phyloP scores from a whole-genome alignment of 2,888 invertebrate species.

The Lithophane leautieri region DNA sequence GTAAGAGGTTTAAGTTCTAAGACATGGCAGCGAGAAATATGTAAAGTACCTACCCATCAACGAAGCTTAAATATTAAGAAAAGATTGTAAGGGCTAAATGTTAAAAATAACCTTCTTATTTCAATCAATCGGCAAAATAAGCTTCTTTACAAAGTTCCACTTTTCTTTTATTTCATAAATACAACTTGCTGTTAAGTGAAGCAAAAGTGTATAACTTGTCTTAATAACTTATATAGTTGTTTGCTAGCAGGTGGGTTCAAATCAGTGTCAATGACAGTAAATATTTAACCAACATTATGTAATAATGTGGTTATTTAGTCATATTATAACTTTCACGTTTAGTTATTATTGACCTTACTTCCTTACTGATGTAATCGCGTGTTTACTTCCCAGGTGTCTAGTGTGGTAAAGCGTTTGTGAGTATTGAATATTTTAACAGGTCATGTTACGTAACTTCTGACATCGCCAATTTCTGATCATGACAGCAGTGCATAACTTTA shows the following conservation, averaged over 20 bases:
- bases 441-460: constrained; percentile 9
- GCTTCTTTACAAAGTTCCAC: not conserved
- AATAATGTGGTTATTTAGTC: not conserved
- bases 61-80: not conserved
- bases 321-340: not conserved
- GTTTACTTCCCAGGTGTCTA: not conserved
- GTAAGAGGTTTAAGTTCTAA: not conserved
- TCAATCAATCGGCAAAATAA: not conserved
- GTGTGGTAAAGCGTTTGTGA: not conserved
- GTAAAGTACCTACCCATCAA: not conserved
- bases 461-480: not conserved
- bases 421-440: constrained; percentile 6
- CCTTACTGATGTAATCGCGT: not conserved
- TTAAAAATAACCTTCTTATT: not conserved
- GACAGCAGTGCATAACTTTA: not conserved
- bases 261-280: not conserved
- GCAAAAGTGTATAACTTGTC: not conserved
- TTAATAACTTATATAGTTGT: not conserved
- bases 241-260: not conserved
- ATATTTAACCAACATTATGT: not conserved
- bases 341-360: not conserved
- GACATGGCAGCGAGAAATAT: not conserved
- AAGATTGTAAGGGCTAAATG: not conserved
- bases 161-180: not conserved
- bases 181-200: not conserved